Conservation (phyloP, 2,888 invertebrate genomes). For the Microctonus brassicae region DNA sequence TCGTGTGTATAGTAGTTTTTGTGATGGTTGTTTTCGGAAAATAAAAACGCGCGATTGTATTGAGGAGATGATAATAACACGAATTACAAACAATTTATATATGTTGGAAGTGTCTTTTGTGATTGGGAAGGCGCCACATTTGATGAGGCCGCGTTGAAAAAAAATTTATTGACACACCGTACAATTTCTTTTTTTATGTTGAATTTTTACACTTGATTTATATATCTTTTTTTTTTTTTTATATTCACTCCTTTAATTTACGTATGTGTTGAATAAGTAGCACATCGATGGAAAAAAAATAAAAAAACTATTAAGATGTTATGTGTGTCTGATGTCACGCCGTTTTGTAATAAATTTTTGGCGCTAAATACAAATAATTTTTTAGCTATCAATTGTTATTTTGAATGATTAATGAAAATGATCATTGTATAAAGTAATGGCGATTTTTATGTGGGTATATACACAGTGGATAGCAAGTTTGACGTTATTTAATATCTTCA, state of each 20-base stretch:
- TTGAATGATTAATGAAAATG: neutral
- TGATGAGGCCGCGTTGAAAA: slow-evolving; percentile 43
- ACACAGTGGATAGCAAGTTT: too few species aligned
- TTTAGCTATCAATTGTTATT: neutral
- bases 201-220: neutral
- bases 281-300: neutral
- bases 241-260: neutral
- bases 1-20: too few species aligned
- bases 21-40: too few species aligned
- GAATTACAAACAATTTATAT: slow-evolving; percentile 55
- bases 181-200: neutral
- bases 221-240: neutral
- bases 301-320: neutral
- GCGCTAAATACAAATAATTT: slow-evolving; percentile 30
- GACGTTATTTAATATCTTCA: too few species aligned
- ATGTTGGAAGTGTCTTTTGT: slow-evolving; percentile 57
- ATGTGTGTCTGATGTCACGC: slow-evolving; percentile 38
- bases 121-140: slow-evolving; percentile 53
- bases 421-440: neutral
- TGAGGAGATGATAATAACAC: too few species aligned
- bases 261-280: neutral
- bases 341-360: neutral
- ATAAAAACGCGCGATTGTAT: slow-evolving; percentile 13
- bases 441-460: neutral
- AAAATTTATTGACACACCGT: slow-evolving; percentile 56